Evolutionary conservation across 2,113 vertebrate genomes (phyloP).

Genomic region (Cricetomys ansorgei): DNA sequence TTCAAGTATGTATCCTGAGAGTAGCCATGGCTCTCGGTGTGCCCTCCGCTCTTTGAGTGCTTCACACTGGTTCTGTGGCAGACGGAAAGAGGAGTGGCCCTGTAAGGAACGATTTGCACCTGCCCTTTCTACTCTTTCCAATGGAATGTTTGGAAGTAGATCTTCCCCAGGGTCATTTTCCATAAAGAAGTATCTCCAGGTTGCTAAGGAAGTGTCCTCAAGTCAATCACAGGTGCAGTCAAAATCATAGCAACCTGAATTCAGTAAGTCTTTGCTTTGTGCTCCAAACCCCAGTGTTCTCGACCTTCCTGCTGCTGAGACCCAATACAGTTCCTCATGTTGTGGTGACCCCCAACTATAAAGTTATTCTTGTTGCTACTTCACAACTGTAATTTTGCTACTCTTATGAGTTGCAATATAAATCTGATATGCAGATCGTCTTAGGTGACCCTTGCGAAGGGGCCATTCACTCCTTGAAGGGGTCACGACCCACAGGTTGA

Average conservation of each 20-base stretch:
- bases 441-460: too few species aligned
- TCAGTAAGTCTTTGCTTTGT: not conserved
- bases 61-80: not conserved
- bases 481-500: too few species aligned
- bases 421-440: too few species aligned
- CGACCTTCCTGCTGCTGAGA: too few species aligned
- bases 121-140: not conserved
- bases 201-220: not conserved
- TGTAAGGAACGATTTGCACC: not conserved
- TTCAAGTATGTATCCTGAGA: conserved; percentile 59
- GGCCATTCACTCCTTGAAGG: too few species aligned
- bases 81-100: not conserved
- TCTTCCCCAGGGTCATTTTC: not conserved
- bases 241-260: not conserved
- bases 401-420: too few species aligned
- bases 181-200: not conserved
- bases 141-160: not conserved
- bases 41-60: not conserved
- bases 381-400: too few species aligned
- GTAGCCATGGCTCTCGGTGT: not conserved
- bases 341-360: too few species aligned
- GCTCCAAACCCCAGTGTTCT: fast-evolving
- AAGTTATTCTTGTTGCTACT: too few species aligned
- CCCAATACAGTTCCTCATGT: too few species aligned
- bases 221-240: not conserved